phyloP scores from a whole-genome alignment of 2,113 vertebrate species.

The Pandion haliaetus region DNA sequence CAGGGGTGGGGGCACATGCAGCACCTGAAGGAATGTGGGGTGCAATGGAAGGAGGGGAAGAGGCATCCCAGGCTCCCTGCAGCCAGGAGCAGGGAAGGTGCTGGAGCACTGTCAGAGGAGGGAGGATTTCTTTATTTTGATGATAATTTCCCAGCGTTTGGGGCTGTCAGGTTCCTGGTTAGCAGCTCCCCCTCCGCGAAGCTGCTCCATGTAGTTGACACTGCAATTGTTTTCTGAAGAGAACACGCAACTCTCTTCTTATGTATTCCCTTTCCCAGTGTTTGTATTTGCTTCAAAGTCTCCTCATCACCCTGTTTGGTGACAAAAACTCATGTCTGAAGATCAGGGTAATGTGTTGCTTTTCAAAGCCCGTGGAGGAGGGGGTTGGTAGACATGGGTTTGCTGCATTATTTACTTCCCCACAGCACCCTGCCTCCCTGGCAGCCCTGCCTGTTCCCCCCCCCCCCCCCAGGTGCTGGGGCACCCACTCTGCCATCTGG shows the following conservation, averaged over 20 bases:
- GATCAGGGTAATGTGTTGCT: conserved; percentile 67
- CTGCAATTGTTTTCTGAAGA: conserved; percentile 56
- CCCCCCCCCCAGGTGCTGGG: neutral
- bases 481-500: neutral
- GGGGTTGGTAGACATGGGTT: conserved; percentile 16
- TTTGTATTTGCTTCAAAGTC: conserved; percentile 68
- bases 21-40: rapidly evolving
- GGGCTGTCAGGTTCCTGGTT: conserved; percentile 44
- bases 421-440: neutral
- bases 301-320: conserved; percentile 66
- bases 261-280: conserved; percentile 60
- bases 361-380: conserved; percentile 44
- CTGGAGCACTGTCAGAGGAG: neutral
- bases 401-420: conserved; percentile 50
- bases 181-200: neutral
- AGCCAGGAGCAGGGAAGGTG: neutral
- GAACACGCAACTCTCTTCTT: conserved; percentile 62
- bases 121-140: neutral
- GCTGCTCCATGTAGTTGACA: conserved; percentile 17
- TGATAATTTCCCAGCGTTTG: neutral
- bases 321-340: conserved; percentile 69
- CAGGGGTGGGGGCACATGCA: rapidly evolving
- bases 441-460: neutral
- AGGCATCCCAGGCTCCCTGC: neutral
- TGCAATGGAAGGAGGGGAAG: neutral